A percentile compares a stretch with the other conserved stretches of the same genome.
Conservation (phyloP, 2,113 vertebrate species). For the Antennarius striatus region DNA sequence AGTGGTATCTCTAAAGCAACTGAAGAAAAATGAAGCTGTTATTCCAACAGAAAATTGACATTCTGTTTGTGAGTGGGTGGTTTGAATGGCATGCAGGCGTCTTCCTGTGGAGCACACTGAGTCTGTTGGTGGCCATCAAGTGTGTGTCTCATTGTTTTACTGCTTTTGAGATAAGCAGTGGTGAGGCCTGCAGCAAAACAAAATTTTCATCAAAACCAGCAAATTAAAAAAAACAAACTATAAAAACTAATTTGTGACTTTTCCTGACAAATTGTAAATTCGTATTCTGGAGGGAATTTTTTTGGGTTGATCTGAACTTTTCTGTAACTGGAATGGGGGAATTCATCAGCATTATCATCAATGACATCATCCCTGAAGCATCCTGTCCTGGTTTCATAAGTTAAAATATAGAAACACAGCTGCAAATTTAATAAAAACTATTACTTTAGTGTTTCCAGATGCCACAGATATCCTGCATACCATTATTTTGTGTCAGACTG, state of each 20-base stretch:
- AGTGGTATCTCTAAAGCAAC: conserved; percentile 34
- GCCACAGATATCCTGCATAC: conserved; percentile 45
- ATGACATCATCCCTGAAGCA: conserved; percentile 53
- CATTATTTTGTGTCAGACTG: conserved; percentile 13
- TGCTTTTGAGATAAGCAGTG: conserved; percentile 4
- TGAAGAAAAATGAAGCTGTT: conserved; percentile 41
- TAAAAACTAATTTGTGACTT: neutral
- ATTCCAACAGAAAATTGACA: conserved; percentile 35
- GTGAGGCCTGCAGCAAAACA: conserved; percentile 19
- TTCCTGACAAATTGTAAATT: neutral
- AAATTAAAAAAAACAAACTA: conserved; percentile 4
- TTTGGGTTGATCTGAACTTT: neutral
- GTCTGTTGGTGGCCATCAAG: conserved; percentile 54
- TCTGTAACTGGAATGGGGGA: conserved; percentile 26
- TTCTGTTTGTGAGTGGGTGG: conserved; percentile 44
- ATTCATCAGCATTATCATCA: conserved; percentile 11
- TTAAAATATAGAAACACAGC: conserved; percentile 71
- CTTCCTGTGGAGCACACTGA: conserved; percentile 56
- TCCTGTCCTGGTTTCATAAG: conserved; percentile 42
- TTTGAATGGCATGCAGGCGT: conserved; percentile 39
- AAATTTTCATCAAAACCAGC: neutral
- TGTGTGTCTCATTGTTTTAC: conserved; percentile 18
- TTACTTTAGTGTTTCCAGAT: conserved; percentile 72
- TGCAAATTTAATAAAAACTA: conserved; percentile 59
- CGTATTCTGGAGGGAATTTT: neutral